Conservation (phyloP, 2,888 invertebrate genomes). For the Limnephilus lunatus region DNA sequence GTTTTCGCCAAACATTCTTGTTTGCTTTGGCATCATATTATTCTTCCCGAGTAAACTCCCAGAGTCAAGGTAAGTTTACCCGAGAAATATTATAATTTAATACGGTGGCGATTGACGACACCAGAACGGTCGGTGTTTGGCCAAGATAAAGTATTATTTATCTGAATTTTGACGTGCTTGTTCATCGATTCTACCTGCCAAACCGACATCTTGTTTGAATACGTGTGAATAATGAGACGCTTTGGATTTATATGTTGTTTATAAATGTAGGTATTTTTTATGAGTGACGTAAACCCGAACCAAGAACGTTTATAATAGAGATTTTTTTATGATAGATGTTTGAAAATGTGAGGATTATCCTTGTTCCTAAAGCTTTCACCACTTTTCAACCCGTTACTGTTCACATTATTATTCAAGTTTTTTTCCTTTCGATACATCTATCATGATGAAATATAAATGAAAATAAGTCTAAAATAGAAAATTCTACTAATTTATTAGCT, state of each 20-base stretch:
- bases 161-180: not conserved
- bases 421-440: not conserved
- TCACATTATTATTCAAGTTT: not conserved
- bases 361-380: not conserved
- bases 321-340: not conserved
- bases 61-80: not conserved
- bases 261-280: not conserved
- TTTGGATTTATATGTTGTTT: not conserved
- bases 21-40: not conserved
- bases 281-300: not conserved
- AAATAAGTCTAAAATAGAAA: not conserved
- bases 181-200: slow-evolving; percentile 18
- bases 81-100: not conserved
- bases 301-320: not conserved
- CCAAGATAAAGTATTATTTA: slow-evolving; percentile 32
- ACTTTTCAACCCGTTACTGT: not conserved
- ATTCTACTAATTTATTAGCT: not conserved
- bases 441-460: not conserved
- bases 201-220: not conserved
- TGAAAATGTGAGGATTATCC: not conserved
- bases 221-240: slow-evolving; percentile 3
- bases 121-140: slow-evolving; percentile 21
- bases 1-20: slow-evolving; percentile 37
- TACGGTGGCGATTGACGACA: slow-evolving; percentile 34
- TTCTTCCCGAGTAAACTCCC: not conserved